Conservation (phyloP, 1,140 invertebrate genomes). For the Leptoteleia sp. region DNA sequence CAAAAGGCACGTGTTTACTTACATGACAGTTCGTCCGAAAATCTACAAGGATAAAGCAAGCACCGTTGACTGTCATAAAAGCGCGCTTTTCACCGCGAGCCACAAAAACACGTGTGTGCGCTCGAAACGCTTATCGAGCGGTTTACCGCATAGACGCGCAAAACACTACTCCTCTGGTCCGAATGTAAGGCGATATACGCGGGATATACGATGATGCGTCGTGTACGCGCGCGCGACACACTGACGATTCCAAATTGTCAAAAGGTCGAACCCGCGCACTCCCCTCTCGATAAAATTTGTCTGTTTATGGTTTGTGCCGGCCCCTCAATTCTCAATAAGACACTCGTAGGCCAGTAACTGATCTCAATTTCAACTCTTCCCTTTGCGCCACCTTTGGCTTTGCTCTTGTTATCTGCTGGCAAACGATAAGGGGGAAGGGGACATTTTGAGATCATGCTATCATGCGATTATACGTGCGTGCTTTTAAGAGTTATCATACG, state of each 20-base stretch:
- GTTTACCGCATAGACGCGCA: conserved; percentile 49
- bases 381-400: too few species aligned
- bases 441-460: too few species aligned
- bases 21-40: conserved; percentile 28
- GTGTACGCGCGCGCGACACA: conserved; percentile 1
- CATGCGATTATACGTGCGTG: too few species aligned
- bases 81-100: conserved; percentile 6
- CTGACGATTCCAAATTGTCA: too few species aligned
- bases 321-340: too few species aligned
- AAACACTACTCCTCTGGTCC: conserved; percentile 8
- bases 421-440: too few species aligned
- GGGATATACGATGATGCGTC: conserved; percentile 5
- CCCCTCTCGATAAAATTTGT: too few species aligned
- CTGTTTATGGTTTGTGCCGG: too few species aligned
- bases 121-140: conserved; percentile 51
- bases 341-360: too few species aligned
- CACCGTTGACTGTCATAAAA: conserved; percentile 25
- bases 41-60: neutral
- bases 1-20: conserved; percentile 21
- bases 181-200: neutral
- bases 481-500: too few species aligned
- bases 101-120: conserved; percentile 55
- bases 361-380: too few species aligned
- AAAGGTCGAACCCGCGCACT: neutral
- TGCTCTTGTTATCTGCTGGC: too few species aligned